Evolutionary conservation across 2,797 vertebrate species (phyloP), one percentile per base, ranked within the genome.

Genomic region (Manis pentadactyla): DNA sequence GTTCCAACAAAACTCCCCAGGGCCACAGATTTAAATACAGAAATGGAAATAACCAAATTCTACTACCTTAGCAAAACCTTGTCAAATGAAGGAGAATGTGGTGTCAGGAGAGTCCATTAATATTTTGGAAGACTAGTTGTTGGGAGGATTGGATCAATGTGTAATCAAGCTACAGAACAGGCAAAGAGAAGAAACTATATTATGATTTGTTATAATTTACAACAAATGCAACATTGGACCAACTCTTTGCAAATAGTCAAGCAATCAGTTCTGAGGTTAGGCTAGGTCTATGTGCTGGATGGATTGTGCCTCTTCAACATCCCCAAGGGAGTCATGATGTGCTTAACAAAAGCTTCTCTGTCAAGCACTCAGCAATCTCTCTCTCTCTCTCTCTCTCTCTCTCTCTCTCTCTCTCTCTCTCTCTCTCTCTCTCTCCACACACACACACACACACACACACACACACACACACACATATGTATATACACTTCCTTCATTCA

Each of bases 1-100:
- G 46, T 87, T 95, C 31, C 59, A 87, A 86, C 34, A 93, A 73
- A 64, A 92, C 21, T 83, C 46, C 75, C 39, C 39, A 90, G 17
- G 84, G 49, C 18, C 53, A 95, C 59, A 85, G 71, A 92, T 57
- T 85, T 25, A 82, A 85, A 90, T 63, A 90, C 29, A 94, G 64
- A 95, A 92, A 90, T 37, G 55, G 66, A 90, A 96, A 92, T 82
- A 90, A 96, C 64, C 87, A 91, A 91, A 87, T 92, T 94, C 79
- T 92, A 64, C 64, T 57, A 64, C 79, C 64, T 92, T 82, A 83
- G 75, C 49, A 96, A 82, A 85, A 63, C 77, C 92, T 68, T 63
- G 37, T 66, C 77, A 94, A 73, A 85, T 19, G 69, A 93, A 86
- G 51, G 64, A 91, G 57, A 73, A 90, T 49, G 59, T n/a, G 37